Percentiles rank a stretch among this genome's conserved stretches.
Evolutionary conservation across 2,888 invertebrate species (phyloP).

Genomic region (Caenorhabditis sp.): DNA sequence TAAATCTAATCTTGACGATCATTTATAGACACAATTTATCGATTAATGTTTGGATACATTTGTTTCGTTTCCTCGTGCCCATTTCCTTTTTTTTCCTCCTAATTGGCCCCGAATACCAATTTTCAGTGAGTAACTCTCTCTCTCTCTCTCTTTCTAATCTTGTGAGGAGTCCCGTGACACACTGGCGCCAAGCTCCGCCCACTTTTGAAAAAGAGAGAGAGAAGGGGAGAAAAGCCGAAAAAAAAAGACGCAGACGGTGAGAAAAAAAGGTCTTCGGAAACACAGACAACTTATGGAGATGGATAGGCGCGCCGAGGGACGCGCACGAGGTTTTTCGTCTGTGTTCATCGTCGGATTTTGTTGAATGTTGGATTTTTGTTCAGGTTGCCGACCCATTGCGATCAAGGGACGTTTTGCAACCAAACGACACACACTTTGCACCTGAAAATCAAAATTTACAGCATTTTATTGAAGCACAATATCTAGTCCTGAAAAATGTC

Average conservation of each 20-base stretch:
- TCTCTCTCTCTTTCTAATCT: slow-evolving; percentile 10
- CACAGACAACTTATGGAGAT: neutral
- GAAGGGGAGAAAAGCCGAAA: neutral
- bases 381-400: too few relatives aligned
- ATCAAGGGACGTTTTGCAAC: too few relatives aligned
- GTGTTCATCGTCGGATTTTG: neutral
- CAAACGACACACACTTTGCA: too few relatives aligned
- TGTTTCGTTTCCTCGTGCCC: neutral
- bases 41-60: too few relatives aligned
- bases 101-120: neutral
- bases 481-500: too few relatives aligned
- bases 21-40: too few relatives aligned
- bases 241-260: neutral
- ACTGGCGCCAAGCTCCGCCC: neutral
- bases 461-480: too few relatives aligned
- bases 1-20: too few relatives aligned
- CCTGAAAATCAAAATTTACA: too few relatives aligned
- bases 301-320: slow-evolving; percentile 7
- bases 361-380: too few relatives aligned
- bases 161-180: slow-evolving; percentile 1
- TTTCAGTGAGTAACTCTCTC: slow-evolving; percentile 8
- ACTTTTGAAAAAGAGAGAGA: neutral
- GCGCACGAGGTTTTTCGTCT: slow-evolving; percentile 1
- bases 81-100: neutral
- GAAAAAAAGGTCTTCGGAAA: neutral